Evolutionary conservation across 1,140 invertebrate species (phyloP), one percentile per base, ranked within the genome.

Genomic region (Drosophila kohkoa): DNA sequence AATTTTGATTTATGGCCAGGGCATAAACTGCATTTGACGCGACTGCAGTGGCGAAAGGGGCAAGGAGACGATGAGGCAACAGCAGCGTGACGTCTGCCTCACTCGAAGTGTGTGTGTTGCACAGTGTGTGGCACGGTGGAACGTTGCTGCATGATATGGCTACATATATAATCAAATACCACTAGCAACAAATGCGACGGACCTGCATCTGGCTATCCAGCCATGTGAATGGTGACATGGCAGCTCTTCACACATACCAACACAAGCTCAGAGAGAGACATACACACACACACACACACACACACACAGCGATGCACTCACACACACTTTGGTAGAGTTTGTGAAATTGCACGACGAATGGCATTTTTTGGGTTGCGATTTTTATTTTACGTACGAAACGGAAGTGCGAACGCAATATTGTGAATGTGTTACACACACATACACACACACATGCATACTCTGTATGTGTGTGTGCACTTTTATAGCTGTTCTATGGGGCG

Each of bases 11-110:
- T 88, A 88, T 88, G 67, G 74, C 83, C 67, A 43, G 80, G 80
- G 80, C 85, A 88, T 89, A 88, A 88, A 88, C 83, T 88, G 83
- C 83, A 88, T 88, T 88, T 88, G 83, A 88, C 85, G 83, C 85
- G 79, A 54, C 60, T 75, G 65, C 30, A 63, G 55, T 30, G 38
- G 38, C 20, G 3, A 25, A 3, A n/a, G 20, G 3, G 41, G 11
- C 4, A 41, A 1, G 1, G 38, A 4, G 41, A 43, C 5, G 41
- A 43, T 43, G 41, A 43, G 41, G 41, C 41, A 8, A 7, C 5
- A 43, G 41, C 11, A 43, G 41, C 41, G 41, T 43, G 41, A 43
- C 41, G 11, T n/a, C 41, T 13, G 41, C 41, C 41, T 8, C 7
- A 25, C 20, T 25, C 20, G 20, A 25, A 25, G 35, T 38, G 35